Percentiles rank a stretch among this genome's conserved stretches.
Conservation (phyloP, 2,888 invertebrate species). For the Caenorhabditis plicata region DNA sequence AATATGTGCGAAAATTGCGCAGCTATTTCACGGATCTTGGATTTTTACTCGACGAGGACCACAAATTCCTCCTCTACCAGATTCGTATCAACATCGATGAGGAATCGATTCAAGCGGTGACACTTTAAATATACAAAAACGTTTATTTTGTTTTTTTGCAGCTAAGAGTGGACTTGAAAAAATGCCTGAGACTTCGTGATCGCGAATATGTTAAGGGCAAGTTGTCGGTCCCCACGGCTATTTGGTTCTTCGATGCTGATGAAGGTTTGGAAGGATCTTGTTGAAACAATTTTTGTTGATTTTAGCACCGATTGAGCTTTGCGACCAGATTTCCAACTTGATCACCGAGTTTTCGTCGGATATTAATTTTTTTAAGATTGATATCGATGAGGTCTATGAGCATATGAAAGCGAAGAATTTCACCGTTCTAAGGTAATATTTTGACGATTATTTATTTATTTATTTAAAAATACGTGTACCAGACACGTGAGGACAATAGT, state of each 20-base stretch:
- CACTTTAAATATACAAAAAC: too few species aligned
- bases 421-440: too few species aligned
- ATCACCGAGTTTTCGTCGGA: neutral
- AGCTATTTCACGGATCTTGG: constrained; percentile 1
- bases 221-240: constrained; percentile 7
- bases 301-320: constrained; percentile 1
- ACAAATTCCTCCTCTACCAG: neutral
- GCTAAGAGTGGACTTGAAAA: neutral
- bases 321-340: neutral
- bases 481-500: too few species aligned
- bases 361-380: constrained; percentile 1
- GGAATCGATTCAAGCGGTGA: too few species aligned
- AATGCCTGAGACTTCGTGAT: neutral
- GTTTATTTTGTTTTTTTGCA: too few species aligned
- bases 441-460: too few species aligned
- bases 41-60: constrained; percentile 8
- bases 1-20: neutral
- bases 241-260: constrained; percentile 1
- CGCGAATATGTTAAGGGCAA: constrained; percentile 2
- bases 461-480: too few species aligned
- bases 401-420: too few species aligned
- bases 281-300: too few species aligned
- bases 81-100: neutral
- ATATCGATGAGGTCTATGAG: too few species aligned
- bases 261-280: too few species aligned